phyloP scores from a whole-genome alignment of 2,113 vertebrate species.

The Gila orcuttii region DNA sequence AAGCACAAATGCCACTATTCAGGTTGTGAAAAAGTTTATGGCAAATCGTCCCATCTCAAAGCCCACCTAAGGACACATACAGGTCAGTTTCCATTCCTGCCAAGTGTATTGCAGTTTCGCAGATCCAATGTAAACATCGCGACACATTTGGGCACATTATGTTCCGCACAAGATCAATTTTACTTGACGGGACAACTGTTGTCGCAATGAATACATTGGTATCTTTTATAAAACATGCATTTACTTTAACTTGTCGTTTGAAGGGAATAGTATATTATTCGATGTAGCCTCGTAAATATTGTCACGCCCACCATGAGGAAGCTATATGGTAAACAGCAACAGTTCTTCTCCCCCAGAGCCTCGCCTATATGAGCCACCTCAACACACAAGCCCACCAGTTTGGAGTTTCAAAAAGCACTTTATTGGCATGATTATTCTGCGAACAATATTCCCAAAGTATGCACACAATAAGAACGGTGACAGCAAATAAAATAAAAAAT shows the following conservation, averaged over 20 bases:
- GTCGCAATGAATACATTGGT: neutral
- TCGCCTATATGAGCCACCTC: constrained; percentile 15
- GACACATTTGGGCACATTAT: constrained; percentile 34
- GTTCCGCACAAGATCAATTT: neutral
- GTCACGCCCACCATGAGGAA: constrained; percentile 57
- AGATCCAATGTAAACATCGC: constrained; percentile 50
- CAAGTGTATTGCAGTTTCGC: constrained; percentile 59
- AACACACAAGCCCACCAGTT: neutral
- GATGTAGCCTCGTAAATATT: constrained; percentile 40
- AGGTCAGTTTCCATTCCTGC: constrained; percentile 86
- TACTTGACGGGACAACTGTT: constrained; percentile 30
- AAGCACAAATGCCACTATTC: constrained; percentile 99
- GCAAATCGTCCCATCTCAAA: constrained; percentile 99
- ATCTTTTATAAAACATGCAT: neutral
- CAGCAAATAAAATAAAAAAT: neutral
- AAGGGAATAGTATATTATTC: neutral
- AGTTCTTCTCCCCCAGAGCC: constrained; percentile 58
- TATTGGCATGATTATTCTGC: neutral
- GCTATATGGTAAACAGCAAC: constrained; percentile 50
- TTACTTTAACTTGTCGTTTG: neutral
- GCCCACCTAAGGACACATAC: constrained; percentile 99
- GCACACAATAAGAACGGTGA: neutral
- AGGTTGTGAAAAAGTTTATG: constrained; percentile 99
- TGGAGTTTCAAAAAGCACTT: neutral
- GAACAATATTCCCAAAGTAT: neutral